phyloP scores from a whole-genome alignment of 2,888 invertebrate genomes.

The Heteromurus nitidus region DNA sequence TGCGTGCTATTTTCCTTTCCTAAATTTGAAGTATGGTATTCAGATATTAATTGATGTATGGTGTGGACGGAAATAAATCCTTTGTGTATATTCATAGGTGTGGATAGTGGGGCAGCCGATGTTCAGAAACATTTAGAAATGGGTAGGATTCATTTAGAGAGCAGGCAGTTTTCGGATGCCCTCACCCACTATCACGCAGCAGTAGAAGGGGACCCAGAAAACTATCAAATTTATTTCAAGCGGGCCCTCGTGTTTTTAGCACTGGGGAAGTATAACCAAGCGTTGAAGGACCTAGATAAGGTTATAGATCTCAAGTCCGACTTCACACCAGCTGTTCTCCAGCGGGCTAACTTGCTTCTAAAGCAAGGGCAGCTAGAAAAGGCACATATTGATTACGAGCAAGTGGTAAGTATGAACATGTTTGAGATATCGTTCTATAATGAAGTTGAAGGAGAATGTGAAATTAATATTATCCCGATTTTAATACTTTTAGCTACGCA shows the following conservation, averaged over 20 bases:
- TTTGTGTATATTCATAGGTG: slow-evolving; percentile 78
- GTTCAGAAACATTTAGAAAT: slow-evolving; percentile 95
- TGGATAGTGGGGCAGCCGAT: slow-evolving; percentile 84
- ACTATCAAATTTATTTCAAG: slow-evolving; percentile 97
- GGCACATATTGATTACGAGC: slow-evolving; percentile 87
- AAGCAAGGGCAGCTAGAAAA: slow-evolving; percentile 90
- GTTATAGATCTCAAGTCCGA: slow-evolving; percentile 96
- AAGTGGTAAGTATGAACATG: slow-evolving; percentile 86
- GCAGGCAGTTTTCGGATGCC: slow-evolving; percentile 96
- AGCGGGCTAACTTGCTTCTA: slow-evolving; percentile 90
- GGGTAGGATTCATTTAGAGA: slow-evolving; percentile 92
- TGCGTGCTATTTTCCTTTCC: slow-evolving; percentile 1
- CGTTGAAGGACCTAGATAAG: slow-evolving; percentile 93
- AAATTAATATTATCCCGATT: not conserved
- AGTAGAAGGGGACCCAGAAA: slow-evolving; percentile 95
- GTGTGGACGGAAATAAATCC: slow-evolving; percentile 26
- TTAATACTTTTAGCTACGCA: slow-evolving; percentile 77
- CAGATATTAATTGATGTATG: not conserved
- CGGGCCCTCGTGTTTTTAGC: slow-evolving; percentile 97
- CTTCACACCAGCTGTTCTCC: slow-evolving; percentile 87
- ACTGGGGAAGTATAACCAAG: slow-evolving; percentile 95
- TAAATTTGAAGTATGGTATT: not conserved
- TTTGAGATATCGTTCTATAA: too few species aligned
- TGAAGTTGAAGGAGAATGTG: too few species aligned
- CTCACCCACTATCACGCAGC: slow-evolving; percentile 98